Conservation (phyloP, 1,140 invertebrate genomes). For the Hetaerina americana region DNA sequence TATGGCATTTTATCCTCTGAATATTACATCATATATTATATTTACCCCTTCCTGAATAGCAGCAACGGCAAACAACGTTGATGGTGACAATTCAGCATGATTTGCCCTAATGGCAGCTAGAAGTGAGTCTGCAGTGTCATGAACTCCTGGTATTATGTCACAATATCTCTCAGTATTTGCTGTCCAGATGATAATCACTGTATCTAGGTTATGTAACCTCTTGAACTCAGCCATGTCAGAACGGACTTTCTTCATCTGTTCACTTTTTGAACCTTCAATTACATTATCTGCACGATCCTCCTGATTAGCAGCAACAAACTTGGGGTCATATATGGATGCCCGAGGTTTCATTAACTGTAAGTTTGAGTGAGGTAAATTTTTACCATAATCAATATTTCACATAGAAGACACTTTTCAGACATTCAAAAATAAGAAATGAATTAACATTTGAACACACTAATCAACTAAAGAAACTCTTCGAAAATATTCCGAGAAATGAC, state of each 20-base stretch:
- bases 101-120: slow-evolving; percentile 58
- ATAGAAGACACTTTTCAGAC: too few species aligned
- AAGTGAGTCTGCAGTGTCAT: slow-evolving; percentile 73
- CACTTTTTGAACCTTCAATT: slow-evolving; percentile 49
- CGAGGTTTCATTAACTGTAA: slow-evolving; percentile 63
- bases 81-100: slow-evolving; percentile 79
- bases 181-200: slow-evolving; percentile 87
- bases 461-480: too few species aligned
- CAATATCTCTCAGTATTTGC: slow-evolving; percentile 90
- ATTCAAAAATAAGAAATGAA: too few species aligned
- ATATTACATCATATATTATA: slow-evolving; percentile 31
- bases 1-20: neutral
- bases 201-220: slow-evolving; percentile 45
- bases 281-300: slow-evolving; percentile 73
- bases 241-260: slow-evolving; percentile 63
- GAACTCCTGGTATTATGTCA: slow-evolving; percentile 61
- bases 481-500: too few species aligned
- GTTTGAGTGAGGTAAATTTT: too few species aligned
- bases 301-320: slow-evolving; percentile 93
- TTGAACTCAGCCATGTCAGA: slow-evolving; percentile 78
- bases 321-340: slow-evolving; percentile 74
- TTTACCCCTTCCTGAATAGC: slow-evolving; percentile 74
- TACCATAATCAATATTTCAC: too few species aligned
- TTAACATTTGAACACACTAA: too few species aligned
- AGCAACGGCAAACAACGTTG: slow-evolving; percentile 85